These are phyloP conservation scores for Ellobium chinense DNA, from an alignment of 2,888 invertebrate genomes.

Conservation along the genomic window DNA sequence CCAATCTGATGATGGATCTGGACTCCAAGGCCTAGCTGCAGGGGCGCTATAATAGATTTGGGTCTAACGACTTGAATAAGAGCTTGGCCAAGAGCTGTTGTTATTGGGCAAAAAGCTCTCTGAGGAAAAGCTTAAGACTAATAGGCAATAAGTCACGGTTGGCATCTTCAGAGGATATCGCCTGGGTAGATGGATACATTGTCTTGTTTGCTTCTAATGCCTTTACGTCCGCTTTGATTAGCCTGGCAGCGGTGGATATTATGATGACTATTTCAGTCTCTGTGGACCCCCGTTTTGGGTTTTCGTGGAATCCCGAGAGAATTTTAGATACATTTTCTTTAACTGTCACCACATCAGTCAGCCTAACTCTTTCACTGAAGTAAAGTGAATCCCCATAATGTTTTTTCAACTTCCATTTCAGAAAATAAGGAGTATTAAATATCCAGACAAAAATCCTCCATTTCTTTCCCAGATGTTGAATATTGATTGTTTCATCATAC, in stretches of 20 bases:
- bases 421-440: background rate
- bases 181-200: background rate
- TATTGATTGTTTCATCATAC: background rate
- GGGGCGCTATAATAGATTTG: background rate
- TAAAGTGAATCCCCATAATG: background rate
- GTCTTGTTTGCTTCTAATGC: background rate
- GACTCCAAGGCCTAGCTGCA: background rate
- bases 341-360: background rate
- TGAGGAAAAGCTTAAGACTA: background rate
- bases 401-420: background rate
- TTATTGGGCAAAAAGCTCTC: background rate
- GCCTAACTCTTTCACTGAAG: background rate
- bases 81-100: background rate
- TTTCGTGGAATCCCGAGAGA: background rate
- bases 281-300: background rate
- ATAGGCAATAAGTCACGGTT: background rate
- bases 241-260: background rate
- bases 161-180: background rate
- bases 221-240: too few species aligned
- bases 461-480: background rate
- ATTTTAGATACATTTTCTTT: background rate
- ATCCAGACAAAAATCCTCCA: background rate
- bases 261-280: background rate
- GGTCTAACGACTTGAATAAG: background rate
- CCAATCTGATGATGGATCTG: background rate